A percentile compares a stretch with the other conserved stretches of the same genome.
Evolutionary conservation across 1,140 invertebrate genomes (phyloP).

Genomic region (Daktulosphaira vitifoliae): DNA sequence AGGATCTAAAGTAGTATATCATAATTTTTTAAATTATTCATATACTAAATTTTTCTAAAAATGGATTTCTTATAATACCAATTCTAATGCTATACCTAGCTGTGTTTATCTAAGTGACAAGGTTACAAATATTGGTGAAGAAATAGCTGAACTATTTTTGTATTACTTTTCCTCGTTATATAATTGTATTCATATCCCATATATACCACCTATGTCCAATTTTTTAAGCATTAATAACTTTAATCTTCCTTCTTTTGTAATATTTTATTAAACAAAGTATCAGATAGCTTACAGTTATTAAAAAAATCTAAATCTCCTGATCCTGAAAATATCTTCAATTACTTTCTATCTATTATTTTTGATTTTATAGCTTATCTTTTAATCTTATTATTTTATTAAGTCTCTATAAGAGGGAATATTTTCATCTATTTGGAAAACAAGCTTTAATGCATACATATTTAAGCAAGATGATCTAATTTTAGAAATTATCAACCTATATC

Average conservation of each 20-base stretch:
- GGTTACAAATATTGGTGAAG: background rate
- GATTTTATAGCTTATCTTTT: slow-evolving; percentile 2
- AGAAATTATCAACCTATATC: background rate
- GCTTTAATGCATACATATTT: background rate
- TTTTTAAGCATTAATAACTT: background rate
- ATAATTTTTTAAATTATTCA: no score
- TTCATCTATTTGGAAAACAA: background rate
- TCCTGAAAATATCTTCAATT: background rate
- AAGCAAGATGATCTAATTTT: background rate
- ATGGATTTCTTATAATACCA: background rate
- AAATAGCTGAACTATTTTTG: background rate
- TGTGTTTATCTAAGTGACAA: background rate
- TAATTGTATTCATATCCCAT: background rate
- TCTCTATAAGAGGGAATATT: background rate
- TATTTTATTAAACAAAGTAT: background rate
- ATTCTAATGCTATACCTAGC: background rate
- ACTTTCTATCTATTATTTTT: background rate
- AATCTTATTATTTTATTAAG: slow-evolving; percentile 4
- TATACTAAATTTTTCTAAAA: no score
- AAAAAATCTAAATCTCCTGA: slow-evolving; percentile 5
- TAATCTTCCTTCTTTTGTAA: background rate
- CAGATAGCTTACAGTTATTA: background rate
- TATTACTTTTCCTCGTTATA: background rate
- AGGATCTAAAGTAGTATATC: background rate
- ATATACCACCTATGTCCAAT: background rate